Evolutionary conservation across 1,140 invertebrate genomes (phyloP).

Genomic region (Temnothorax curvispinosus): DNA sequence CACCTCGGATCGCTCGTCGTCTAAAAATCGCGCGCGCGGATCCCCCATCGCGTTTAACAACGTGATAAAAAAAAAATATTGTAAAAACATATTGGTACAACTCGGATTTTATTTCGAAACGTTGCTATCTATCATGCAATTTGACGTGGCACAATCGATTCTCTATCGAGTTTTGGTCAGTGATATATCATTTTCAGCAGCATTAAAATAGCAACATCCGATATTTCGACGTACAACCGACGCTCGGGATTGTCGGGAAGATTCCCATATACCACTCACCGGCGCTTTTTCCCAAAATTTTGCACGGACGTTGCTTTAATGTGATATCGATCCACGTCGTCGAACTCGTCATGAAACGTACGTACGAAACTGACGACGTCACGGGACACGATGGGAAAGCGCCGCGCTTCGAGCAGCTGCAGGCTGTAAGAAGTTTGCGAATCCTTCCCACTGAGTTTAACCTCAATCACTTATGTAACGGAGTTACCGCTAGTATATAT

Average conservation of each 20-base stretch:
- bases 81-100: conserved; percentile 46
- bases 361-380: conserved; percentile 42
- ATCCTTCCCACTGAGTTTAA: conserved; percentile 64
- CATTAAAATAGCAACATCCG: conserved; percentile 58
- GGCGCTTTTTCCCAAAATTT: conserved; percentile 43
- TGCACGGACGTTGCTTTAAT: conserved; percentile 48
- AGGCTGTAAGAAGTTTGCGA: conserved; percentile 64
- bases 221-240: conserved; percentile 55
- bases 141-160: conserved; percentile 47
- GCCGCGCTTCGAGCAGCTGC: conserved; percentile 52
- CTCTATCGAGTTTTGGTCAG: conserved; percentile 46
- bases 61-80: conserved; percentile 32
- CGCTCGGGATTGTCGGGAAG: conserved; percentile 47
- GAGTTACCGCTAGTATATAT: conserved; percentile 53
- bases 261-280: conserved; percentile 45
- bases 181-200: conserved; percentile 42
- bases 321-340: conserved; percentile 61
- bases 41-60: neutral
- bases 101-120: conserved; percentile 42
- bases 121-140: conserved; percentile 45
- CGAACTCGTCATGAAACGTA: conserved; percentile 54
- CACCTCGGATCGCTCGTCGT: neutral
- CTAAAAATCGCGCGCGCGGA: neutral
- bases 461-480: conserved; percentile 67
- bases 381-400: conserved; percentile 53